A percentile compares a stretch with the other conserved stretches of the same genome.
phyloP scores from a whole-genome alignment of 2,797 vertebrate species.

The Harpagifer antarcticus region DNA sequence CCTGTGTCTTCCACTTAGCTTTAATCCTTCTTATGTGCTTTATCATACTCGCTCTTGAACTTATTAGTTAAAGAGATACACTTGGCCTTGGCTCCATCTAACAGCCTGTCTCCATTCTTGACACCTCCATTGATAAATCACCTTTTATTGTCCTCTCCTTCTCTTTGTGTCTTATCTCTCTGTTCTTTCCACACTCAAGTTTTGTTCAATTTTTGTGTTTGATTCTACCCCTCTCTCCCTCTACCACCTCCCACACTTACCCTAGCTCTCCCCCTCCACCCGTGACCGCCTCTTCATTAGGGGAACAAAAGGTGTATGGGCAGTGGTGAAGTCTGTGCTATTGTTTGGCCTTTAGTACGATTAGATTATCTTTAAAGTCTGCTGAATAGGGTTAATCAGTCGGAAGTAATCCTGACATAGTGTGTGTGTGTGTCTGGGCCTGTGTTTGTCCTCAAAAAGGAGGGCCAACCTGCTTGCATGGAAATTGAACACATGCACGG shows the following conservation, averaged over 20 bases:
- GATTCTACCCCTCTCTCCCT: conserved; percentile 32
- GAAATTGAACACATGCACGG: conserved; percentile 58
- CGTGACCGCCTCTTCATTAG: conserved; percentile 78
- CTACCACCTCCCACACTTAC: conserved; percentile 4
- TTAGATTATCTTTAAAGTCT: conserved; percentile 85
- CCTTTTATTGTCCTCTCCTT: conserved; percentile 56
- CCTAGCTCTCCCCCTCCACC: conserved; percentile 38
- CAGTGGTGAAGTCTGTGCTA: conserved; percentile 74
- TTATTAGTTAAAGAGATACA: conserved; percentile 38
- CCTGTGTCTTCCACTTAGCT: neutral
- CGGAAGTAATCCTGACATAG: conserved; percentile 82
- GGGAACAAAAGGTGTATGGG: conserved; percentile 74
- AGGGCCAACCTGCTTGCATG: conserved; percentile 56
- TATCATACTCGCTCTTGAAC: conserved; percentile 9
- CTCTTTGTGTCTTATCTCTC: conserved; percentile 56
- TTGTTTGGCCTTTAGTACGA: conserved; percentile 84
- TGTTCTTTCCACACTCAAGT: conserved; percentile 55
- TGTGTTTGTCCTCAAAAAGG: conserved; percentile 49
- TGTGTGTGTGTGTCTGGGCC: conserved; percentile 54
- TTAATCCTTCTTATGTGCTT: neutral
- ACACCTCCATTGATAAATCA: conserved; percentile 67
- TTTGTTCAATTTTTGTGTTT: conserved; percentile 56
- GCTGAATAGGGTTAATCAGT: conserved; percentile 84
- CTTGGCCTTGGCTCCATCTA: conserved; percentile 27
- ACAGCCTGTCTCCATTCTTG: conserved; percentile 36